Conservation (phyloP, 1,140 invertebrate species). For the Sarcophaga peregrina region DNA sequence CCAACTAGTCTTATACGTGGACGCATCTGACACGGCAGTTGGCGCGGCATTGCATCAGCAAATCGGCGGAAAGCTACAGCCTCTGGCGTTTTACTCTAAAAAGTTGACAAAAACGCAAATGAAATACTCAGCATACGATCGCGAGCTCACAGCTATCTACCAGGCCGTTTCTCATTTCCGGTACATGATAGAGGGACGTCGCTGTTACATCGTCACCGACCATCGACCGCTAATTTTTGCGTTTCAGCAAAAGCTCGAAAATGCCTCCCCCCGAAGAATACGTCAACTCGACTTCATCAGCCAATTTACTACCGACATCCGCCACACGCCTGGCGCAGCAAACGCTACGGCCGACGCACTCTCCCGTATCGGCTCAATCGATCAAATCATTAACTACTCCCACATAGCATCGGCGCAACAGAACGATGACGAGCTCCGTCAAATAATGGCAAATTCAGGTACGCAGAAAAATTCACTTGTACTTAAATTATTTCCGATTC, state of each 20-base stretch:
- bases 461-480: not conserved
- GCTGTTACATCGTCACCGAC: constrained; percentile 49
- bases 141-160: constrained; percentile 61
- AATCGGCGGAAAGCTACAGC: constrained; percentile 50
- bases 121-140: constrained; percentile 60
- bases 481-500: not conserved
- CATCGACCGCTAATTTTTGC: constrained; percentile 50
- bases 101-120: too few species aligned
- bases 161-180: constrained; percentile 48
- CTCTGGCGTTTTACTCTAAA: constrained; percentile 64
- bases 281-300: too few species aligned
- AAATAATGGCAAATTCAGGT: not conserved
- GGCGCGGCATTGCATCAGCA: constrained; percentile 57
- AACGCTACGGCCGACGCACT: too few species aligned
- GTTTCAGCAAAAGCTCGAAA: too few species aligned
- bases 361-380: too few species aligned
- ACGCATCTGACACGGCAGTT: too few species aligned
- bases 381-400: too few species aligned
- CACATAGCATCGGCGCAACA: not conserved
- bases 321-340: too few species aligned
- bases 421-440: not conserved
- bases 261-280: too few species aligned
- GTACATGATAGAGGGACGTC: constrained; percentile 49
- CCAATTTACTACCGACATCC: too few species aligned
- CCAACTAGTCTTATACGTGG: too few species aligned